phyloP scores from a whole-genome alignment of 2,888 invertebrate species.

The Dryomyza anilis region DNA sequence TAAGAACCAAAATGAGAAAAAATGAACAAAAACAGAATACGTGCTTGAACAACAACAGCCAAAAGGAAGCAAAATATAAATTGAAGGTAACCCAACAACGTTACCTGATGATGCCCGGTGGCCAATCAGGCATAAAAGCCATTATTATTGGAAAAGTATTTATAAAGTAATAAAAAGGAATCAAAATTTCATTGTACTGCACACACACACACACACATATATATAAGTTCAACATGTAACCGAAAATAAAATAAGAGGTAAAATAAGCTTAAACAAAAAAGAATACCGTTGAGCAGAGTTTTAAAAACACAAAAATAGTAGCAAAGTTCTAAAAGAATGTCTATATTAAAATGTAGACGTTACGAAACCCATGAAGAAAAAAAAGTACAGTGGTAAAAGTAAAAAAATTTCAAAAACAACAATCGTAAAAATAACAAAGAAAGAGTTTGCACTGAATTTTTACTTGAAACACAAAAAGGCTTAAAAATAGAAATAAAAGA shows the following conservation, averaged over 20 bases:
- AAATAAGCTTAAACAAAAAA: neutral
- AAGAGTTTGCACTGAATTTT: too few species aligned
- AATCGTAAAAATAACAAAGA: too few species aligned
- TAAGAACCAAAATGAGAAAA: neutral
- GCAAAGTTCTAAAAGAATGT: neutral
- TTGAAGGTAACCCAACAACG: neutral
- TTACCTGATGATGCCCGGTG: conserved; percentile 23
- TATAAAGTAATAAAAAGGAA: conserved; percentile 53
- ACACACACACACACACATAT: neutral
- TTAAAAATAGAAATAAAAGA: too few species aligned
- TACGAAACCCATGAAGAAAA: neutral
- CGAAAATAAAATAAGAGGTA: too few species aligned
- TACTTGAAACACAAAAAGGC: too few species aligned
- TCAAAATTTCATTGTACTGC: conserved; percentile 31
- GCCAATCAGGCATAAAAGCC: conserved; percentile 42
- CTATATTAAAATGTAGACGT: neutral
- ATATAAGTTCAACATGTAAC: neutral
- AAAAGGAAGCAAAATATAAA: too few species aligned
- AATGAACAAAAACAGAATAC: neutral
- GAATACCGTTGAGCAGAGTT: neutral
- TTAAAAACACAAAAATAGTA: too few species aligned
- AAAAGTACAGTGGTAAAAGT: neutral
- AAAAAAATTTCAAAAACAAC: neutral
- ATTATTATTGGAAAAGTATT: conserved; percentile 47
- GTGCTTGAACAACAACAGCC: too few species aligned